Percentiles rank a stretch among this genome's conserved stretches.
These are phyloP conservation scores for Drosophila pseudotakahashii DNA, from an alignment of 2,888 invertebrate species.

Conservation along the genomic window DNA sequence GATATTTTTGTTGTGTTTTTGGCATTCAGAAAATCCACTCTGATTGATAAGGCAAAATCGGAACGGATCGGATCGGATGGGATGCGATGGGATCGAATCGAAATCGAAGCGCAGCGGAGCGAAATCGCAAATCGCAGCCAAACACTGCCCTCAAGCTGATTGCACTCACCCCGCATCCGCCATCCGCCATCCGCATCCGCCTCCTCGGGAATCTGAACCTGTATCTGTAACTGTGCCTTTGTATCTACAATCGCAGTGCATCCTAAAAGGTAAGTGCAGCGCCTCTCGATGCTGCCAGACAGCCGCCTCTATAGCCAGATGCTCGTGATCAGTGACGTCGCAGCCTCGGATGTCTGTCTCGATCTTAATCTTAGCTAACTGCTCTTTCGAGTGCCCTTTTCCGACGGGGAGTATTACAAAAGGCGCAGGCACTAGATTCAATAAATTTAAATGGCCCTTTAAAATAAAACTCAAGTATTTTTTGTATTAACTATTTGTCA, in stretches of 20 bases:
- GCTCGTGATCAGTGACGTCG: constrained; percentile 66
- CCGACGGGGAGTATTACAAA: neutral
- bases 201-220: constrained; percentile 13
- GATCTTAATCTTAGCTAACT: constrained; percentile 17
- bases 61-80: constrained; percentile 31
- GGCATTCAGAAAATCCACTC: constrained; percentile 64
- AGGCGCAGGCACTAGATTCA: neutral
- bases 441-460: too few species aligned
- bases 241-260: constrained; percentile 56
- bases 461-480: too few species aligned
- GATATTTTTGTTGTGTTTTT: constrained; percentile 63
- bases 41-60: constrained; percentile 67
- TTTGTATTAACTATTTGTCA: too few species aligned
- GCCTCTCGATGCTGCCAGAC: constrained; percentile 36
- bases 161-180: constrained; percentile 42
- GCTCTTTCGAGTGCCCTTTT: constrained; percentile 5
- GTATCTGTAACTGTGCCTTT: constrained; percentile 25
- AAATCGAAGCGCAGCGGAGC: constrained; percentile 55
- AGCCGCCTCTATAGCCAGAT: constrained; percentile 63
- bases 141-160: constrained; percentile 53
- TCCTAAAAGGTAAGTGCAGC: constrained; percentile 66
- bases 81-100: constrained; percentile 42
- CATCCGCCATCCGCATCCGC: constrained; percentile 37
- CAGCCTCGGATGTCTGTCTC: constrained; percentile 31
- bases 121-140: constrained; percentile 57